A percentile compares a stretch with the other conserved stretches of the same genome.
Evolutionary conservation across 1,140 invertebrate genomes (phyloP).

Genomic region (Melipona quadrifasciata): DNA sequence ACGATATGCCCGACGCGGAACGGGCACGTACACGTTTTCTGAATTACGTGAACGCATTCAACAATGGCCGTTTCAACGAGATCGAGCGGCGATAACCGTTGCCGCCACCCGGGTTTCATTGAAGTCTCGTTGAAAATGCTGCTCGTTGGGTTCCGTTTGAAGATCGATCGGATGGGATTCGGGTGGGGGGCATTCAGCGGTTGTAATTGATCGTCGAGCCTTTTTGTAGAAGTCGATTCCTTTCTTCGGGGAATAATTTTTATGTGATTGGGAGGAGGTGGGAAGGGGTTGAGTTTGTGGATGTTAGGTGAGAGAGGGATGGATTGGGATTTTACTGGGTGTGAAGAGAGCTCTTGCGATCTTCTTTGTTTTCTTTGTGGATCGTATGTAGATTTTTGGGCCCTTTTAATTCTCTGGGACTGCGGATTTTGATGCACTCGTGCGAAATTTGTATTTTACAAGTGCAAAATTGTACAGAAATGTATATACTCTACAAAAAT

Average conservation of each 20-base stretch:
- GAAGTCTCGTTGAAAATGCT: constrained; percentile 26
- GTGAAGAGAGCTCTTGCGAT: too few species aligned
- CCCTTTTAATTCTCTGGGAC: too few species aligned
- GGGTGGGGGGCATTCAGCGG: not conserved
- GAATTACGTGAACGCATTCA: constrained; percentile 66
- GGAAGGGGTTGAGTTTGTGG: not conserved
- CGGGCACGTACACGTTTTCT: constrained; percentile 60
- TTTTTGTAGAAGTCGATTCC: not conserved
- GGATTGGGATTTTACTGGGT: too few species aligned
- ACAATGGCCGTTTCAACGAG: constrained; percentile 46
- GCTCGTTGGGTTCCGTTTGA: constrained; percentile 2
- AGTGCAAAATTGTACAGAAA: too few species aligned
- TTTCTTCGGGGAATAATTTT: not conserved
- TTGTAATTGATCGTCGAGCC: not conserved
- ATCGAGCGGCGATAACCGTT: constrained; percentile 41
- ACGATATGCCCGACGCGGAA: constrained; percentile 56
- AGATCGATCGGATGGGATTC: not conserved
- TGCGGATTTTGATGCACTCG: too few species aligned
- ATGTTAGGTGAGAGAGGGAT: too few species aligned
- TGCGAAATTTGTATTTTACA: too few species aligned
- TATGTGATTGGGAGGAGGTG: too few species aligned
- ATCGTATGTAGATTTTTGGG: too few species aligned
- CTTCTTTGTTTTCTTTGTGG: too few species aligned
- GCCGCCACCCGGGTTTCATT: constrained; percentile 43
- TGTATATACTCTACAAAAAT: too few species aligned